Base-by-base conservation (phyloP, 2,113 vertebrate genomes). In the Myiopsitta monachus region DNA sequence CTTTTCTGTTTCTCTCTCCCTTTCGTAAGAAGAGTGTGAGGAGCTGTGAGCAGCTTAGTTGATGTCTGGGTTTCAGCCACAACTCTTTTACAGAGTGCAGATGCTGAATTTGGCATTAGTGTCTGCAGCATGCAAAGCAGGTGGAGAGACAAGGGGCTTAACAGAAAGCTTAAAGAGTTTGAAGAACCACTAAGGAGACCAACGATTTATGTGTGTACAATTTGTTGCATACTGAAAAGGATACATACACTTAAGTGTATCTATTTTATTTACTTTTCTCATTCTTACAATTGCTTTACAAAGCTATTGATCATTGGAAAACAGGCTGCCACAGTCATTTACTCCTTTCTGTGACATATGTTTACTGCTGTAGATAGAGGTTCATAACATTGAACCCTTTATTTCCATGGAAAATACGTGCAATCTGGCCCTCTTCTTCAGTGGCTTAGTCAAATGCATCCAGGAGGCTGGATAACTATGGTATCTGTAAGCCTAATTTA, bases 321-420 rank as follows among this genome's bases (percentile, higher is more conserved):
- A 70, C 4, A 9, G 30, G 8, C 46, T 81, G 11, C 7, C 49
- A n/a, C 61, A 38, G 11, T 28, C 61, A 52, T 23, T 27, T 44
- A 9, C 39, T 79, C 41, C 26, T 70, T 54, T 28, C 33, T 83
- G 39, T 75, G 66, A 68, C 11, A 10, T 4, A 39, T 44, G 14
- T 62, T 86, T 69, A 6, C 43, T 79, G 52, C 66, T 82, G 62
- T 31, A 84, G 23, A 13, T n/a, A 38, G 27, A 61, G 7, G 19
- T 51, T 21, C 7, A 3, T 51, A 55, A 27, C 27, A 24, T 0
- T 10, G 21, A 47, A 31, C 15, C 12, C 33, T 41, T 59, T 64
- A 36, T 72, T 67, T 61, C 62, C 30, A 22, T 38, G 36, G 55
- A 75, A n/a, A 19, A 66, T 19, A 11, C 0, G 0, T 11, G 27